Evolutionary conservation across 2,888 invertebrate species (phyloP).

Genomic region (Trypoxylon attenuatum): DNA sequence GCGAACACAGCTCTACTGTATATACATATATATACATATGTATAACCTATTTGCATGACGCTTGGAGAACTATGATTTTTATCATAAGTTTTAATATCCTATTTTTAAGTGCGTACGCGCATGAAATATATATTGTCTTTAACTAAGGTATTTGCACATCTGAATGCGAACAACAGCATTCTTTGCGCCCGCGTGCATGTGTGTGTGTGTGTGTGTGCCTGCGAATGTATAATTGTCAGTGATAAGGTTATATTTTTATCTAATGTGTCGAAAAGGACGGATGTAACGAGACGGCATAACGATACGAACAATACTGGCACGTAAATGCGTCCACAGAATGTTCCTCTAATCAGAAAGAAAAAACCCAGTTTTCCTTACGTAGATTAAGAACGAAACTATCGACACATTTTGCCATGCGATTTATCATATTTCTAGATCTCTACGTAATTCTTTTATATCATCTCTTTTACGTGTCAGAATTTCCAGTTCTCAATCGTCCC

Average conservation of each 20-base stretch:
- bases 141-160: constrained; percentile 22
- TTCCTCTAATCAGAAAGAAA: neutral
- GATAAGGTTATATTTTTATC: neutral
- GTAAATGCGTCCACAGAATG: neutral
- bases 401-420: neutral
- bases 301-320: neutral
- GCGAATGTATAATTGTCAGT: neutral
- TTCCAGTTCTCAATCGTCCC: too few species aligned
- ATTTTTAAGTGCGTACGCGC: constrained; percentile 42
- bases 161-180: too few species aligned
- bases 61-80: constrained; percentile 39
- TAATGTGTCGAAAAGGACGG: neutral
- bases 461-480: neutral
- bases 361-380: neutral
- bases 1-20: constrained; percentile 10
- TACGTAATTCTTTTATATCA: constrained; percentile 2
- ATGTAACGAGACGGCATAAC: neutral
- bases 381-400: neutral
- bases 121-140: constrained; percentile 42
- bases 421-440: constrained; percentile 1
- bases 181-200: too few species aligned
- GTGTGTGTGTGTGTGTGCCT: too few species aligned
- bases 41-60: constrained; percentile 21
- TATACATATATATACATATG: constrained; percentile 23
- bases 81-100: constrained; percentile 42